Base-by-base conservation (phyloP, 2,797 vertebrate species). In the Phrynocephalus guinanensis region DNA sequence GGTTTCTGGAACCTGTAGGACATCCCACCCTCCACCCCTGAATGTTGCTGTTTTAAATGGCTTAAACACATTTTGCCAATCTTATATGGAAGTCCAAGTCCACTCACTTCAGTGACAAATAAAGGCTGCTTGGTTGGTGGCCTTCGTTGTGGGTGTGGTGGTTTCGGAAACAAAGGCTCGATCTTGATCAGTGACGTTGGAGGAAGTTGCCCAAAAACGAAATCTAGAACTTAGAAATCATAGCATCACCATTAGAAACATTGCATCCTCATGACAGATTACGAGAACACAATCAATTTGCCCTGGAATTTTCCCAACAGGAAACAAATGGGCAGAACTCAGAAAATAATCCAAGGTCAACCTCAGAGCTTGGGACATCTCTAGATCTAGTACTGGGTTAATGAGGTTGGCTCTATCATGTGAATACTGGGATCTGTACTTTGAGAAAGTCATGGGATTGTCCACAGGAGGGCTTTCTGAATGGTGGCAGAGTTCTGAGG, bases 151-250 rank as follows among this genome's bases (percentile, higher is more conserved):
- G 90, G 83, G 44, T 0, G 6, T 8, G 67, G 3, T 11, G 89
- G 87, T 56, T 91, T 93, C 11, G 68, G 16, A 24, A 94, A 94
- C 30, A 83, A 16, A 24, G 88, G 75, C 6, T 72, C 87, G 22
- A 15, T 76, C 89, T 86, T 92, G 48, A 90, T 90, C 30, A 70
- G 60, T 1, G 81, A 83, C 5, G 89, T 89, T 10, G 76, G 89
- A 75, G 88, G 84, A 71, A 92, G 71, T 16, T 89, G 66, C 0
- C 79, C 85, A 16, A 89, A 93, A 85, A 89, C 5, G 16, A 86
- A 83, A 92, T 93, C 92, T 81, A 92, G 87, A 18, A 88, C 90
- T 93, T 77, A 11, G 72, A 87, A 68, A 70, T 24, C 60, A 26
- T 13, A 78, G n/a, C 6, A 30, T 24, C 38, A 44, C 6, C 33